These are phyloP conservation scores for Nilaparvata lugens DNA, from an alignment of 1,140 invertebrate genomes.

Conservation along the genomic window DNA sequence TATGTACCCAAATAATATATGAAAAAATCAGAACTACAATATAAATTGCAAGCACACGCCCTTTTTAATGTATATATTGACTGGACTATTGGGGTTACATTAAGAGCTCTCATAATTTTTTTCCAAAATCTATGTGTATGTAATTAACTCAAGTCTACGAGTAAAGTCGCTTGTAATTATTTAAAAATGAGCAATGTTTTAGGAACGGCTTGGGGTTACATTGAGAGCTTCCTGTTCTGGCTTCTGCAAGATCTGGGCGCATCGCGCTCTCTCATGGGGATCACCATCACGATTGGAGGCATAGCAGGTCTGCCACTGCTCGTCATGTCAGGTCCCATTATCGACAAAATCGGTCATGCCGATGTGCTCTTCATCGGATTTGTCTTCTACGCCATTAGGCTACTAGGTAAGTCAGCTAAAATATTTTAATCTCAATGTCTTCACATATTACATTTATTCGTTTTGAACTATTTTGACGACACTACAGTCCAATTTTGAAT, in stretches of 20 bases:
- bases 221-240: conserved; percentile 83
- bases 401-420: conserved; percentile 58
- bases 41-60: too few relatives aligned
- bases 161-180: too few relatives aligned
- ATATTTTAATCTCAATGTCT: not conserved
- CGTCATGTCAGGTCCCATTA: conserved; percentile 66
- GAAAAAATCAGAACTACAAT: too few relatives aligned
- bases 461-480: too few relatives aligned
- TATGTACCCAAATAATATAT: too few relatives aligned
- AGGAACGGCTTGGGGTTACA: conserved; percentile 74
- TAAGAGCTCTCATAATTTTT: too few relatives aligned
- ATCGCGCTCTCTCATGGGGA: conserved; percentile 69
- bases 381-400: conserved; percentile 61
- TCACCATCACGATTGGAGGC: conserved; percentile 71
- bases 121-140: not conserved
- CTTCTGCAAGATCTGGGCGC: conserved; percentile 70
- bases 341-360: conserved; percentile 65
- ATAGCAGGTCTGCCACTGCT: conserved; percentile 67
- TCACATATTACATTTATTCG: not conserved
- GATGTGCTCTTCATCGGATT: conserved; percentile 76
- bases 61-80: too few relatives aligned
- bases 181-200: conserved; percentile 21
- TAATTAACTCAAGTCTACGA: not conserved
- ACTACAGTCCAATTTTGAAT: too few relatives aligned
- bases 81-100: too few relatives aligned